Percentiles rank a stretch among this genome's conserved stretches.
These are phyloP conservation scores for Mongoloraphidia duomilia DNA, from an alignment of 2,888 invertebrate species.

Conservation along the genomic window DNA sequence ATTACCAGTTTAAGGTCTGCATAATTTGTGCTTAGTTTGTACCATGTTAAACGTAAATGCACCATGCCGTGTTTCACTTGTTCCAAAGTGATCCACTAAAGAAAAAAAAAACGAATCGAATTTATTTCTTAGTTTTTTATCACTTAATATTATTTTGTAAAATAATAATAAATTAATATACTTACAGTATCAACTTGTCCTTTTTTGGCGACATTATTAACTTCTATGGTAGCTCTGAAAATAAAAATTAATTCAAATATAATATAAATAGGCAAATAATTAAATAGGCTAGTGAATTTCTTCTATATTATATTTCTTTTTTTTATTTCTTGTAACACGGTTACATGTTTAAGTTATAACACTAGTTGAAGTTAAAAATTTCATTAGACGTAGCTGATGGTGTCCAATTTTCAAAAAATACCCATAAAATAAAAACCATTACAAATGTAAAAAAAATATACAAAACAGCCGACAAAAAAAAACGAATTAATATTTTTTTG, in stretches of 20 bases:
- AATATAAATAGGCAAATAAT: no score
- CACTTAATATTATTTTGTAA: background rate
- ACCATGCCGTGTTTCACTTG: slow-evolving; percentile 91
- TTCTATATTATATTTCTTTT: no score
- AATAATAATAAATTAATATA: slow-evolving; percentile 13
- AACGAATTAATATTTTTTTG: no score
- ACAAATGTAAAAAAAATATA: no score
- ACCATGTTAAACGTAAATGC: slow-evolving; percentile 81
- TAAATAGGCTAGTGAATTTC: no score
- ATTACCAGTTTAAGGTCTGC: slow-evolving; percentile 61
- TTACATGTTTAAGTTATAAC: no score
- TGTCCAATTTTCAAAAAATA: no score
- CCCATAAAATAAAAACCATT: no score
- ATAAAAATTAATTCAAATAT: slow-evolving; percentile 1
- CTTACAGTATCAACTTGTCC: slow-evolving; percentile 60
- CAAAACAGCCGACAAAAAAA: no score
- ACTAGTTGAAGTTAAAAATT: no score
- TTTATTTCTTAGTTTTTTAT: background rate
- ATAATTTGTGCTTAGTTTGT: slow-evolving; percentile 57
- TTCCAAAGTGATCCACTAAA: slow-evolving; percentile 87
- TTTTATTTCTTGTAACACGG: no score
- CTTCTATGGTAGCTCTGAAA: slow-evolving; percentile 57
- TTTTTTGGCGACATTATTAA: slow-evolving; percentile 51
- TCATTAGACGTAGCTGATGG: no score
- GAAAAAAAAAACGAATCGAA: slow-evolving; percentile 13